Percentiles rank a stretch among this genome's conserved stretches.
phyloP scores from a whole-genome alignment of 2,797 vertebrate genomes.

The Cryptoblepharus egeriae region DNA sequence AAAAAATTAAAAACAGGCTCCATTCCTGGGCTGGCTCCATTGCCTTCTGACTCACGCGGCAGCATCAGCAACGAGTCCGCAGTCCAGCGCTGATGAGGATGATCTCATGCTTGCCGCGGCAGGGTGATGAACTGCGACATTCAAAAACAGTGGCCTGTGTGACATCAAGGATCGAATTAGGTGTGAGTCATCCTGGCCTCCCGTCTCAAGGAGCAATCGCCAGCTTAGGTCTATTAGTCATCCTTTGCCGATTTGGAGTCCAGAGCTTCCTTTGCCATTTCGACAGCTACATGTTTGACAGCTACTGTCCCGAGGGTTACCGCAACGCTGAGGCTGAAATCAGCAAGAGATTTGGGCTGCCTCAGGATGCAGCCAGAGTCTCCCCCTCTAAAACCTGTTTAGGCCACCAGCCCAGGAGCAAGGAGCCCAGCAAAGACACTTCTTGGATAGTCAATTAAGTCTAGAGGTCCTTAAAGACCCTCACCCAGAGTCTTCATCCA shows the following conservation, averaged over 20 bases:
- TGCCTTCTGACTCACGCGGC: slow-evolving; percentile 58
- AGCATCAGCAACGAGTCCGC: slow-evolving; percentile 27
- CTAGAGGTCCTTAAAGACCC: too few relatives aligned
- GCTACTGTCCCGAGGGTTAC: slow-evolving; percentile 12
- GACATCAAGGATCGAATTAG: slow-evolving; percentile 63
- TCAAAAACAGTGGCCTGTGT: slow-evolving; percentile 63
- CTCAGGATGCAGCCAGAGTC: background rate
- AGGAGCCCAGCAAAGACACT: too few relatives aligned
- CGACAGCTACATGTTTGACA: background rate
- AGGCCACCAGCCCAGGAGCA: background rate
- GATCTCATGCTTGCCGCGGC: slow-evolving; percentile 60
- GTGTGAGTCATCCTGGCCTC: slow-evolving; percentile 54
- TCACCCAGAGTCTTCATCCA: too few relatives aligned
- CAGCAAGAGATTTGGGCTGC: background rate
- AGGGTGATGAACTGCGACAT: slow-evolving; percentile 64
- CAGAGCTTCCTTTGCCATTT: slow-evolving; percentile 28
- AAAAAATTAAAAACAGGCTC: slow-evolving; percentile 34
- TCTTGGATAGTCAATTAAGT: too few relatives aligned
- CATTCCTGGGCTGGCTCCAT: slow-evolving; percentile 2
- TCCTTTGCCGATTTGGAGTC: slow-evolving; percentile 44
- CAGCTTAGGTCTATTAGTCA: slow-evolving; percentile 57
- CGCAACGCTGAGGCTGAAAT: slow-evolving; percentile 19
- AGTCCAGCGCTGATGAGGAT: slow-evolving; percentile 45
- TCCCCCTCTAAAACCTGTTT: background rate
- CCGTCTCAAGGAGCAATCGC: slow-evolving; percentile 46